phyloP scores from a whole-genome alignment of 2,113 vertebrate genomes.

The Sisor rabdophorus region DNA sequence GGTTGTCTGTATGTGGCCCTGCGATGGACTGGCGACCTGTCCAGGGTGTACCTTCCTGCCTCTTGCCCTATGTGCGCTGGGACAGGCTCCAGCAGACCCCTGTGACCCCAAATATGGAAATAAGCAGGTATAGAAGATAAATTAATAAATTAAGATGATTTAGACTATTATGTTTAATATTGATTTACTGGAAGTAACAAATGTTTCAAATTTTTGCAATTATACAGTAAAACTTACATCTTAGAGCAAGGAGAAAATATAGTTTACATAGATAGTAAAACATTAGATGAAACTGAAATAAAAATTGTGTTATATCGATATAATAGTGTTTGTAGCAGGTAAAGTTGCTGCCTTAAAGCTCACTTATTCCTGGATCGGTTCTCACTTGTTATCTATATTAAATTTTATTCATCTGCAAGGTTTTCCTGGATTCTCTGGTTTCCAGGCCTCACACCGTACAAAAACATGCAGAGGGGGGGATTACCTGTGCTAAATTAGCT shows the following conservation, averaged over 20 bases:
- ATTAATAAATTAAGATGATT: neutral
- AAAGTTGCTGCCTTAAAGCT: neutral
- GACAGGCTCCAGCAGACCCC: too few relatives aligned
- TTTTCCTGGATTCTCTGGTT: neutral
- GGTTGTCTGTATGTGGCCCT: too few relatives aligned
- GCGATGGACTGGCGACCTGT: too few relatives aligned
- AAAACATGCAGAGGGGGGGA: neutral
- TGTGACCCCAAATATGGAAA: too few relatives aligned
- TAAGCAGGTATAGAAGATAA: too few relatives aligned
- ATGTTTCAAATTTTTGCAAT: too few relatives aligned
- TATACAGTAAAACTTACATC: too few relatives aligned
- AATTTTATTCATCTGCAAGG: neutral
- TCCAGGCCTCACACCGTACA: neutral
- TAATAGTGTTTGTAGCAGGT: neutral
- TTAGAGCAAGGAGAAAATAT: neutral
- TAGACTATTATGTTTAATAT: neutral
- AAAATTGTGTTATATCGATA: neutral
- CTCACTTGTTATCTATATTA: neutral
- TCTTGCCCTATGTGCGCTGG: too few relatives aligned
- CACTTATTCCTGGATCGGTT: neutral
- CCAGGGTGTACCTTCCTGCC: too few relatives aligned
- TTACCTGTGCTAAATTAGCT: neutral
- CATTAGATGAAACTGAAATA: neutral
- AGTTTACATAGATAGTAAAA: neutral
- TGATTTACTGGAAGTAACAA: neutral